These are phyloP conservation scores for Aptenodytes forsteri DNA, from an alignment of 2,113 vertebrate species.

Conservation along the genomic window DNA sequence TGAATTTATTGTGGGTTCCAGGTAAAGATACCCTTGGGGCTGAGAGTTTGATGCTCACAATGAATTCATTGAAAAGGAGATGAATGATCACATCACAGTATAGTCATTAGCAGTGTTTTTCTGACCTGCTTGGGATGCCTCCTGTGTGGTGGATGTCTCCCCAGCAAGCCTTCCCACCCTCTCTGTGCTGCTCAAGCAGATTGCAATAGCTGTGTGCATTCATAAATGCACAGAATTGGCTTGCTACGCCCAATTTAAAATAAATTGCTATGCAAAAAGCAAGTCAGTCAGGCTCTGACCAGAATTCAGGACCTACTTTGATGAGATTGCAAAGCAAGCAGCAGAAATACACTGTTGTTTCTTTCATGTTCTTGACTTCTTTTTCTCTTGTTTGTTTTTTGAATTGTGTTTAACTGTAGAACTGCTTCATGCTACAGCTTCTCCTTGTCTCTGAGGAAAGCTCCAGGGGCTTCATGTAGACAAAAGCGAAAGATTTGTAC, in stretches of 20 bases:
- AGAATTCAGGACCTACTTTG: not conserved
- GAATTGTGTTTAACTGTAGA: not conserved
- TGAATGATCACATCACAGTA: not conserved
- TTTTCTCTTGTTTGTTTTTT: not conserved
- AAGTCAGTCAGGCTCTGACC: not conserved
- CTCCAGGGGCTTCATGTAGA: constrained; percentile 7
- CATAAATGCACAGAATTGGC: not conserved
- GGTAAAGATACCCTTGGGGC: not conserved
- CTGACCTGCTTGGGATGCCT: not conserved
- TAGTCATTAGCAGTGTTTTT: not conserved
- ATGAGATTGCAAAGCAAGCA: not conserved
- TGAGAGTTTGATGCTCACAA: not conserved
- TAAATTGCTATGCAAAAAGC: not conserved
- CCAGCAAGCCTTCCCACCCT: not conserved
- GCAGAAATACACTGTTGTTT: not conserved
- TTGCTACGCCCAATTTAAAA: not conserved
- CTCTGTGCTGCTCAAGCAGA: not conserved
- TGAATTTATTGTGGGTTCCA: not conserved
- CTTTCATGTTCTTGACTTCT: not conserved
- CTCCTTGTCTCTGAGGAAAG: not conserved
- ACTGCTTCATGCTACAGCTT: not conserved
- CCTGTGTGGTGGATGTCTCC: not conserved
- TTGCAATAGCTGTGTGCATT: not conserved
- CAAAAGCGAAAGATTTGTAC: not conserved
- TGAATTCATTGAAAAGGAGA: not conserved